These are phyloP conservation scores for Paraplagusia blochii DNA, from an alignment of 2,113 vertebrate genomes.

Conservation along the genomic window DNA sequence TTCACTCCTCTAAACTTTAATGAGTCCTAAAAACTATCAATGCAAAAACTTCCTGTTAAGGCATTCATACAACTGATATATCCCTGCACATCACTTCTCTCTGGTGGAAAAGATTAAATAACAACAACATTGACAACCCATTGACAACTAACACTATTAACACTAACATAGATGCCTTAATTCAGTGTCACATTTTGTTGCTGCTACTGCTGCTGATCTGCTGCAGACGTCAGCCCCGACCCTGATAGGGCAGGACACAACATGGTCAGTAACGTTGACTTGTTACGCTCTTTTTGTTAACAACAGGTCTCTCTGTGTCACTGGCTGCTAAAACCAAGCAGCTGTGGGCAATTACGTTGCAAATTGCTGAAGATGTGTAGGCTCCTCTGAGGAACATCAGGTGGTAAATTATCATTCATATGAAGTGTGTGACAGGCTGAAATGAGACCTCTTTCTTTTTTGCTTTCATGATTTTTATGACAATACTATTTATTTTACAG, in stretches of 20 bases:
- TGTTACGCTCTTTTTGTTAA: constrained; percentile 50
- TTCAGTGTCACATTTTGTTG: constrained; percentile 38
- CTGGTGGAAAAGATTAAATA: background rate
- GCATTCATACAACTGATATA: too few relatives aligned
- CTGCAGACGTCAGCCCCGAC: constrained; percentile 21
- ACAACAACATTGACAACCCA: too few relatives aligned
- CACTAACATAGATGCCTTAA: constrained; percentile 42
- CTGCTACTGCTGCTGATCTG: background rate
- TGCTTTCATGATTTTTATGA: background rate
- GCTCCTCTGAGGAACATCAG: constrained; percentile 23
- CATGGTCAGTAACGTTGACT: constrained; percentile 65
- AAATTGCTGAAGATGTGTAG: constrained; percentile 27
- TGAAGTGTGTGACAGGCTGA: background rate
- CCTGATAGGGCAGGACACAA: constrained; percentile 59
- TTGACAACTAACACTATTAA: background rate
- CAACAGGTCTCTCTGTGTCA: constrained; percentile 55
- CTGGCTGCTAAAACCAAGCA: constrained; percentile 42
- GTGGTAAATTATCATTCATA: constrained; percentile 6
- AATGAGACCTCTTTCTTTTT: background rate
- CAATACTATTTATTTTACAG: background rate
- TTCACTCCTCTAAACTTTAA: too few relatives aligned
- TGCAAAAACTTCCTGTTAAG: too few relatives aligned
- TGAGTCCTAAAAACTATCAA: too few relatives aligned
- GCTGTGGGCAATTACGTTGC: constrained; percentile 54
- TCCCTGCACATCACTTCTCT: too few relatives aligned